Evolutionary conservation across 2,797 vertebrate genomes (phyloP).

Genomic region (Kryptopterus vitreolus): DNA sequence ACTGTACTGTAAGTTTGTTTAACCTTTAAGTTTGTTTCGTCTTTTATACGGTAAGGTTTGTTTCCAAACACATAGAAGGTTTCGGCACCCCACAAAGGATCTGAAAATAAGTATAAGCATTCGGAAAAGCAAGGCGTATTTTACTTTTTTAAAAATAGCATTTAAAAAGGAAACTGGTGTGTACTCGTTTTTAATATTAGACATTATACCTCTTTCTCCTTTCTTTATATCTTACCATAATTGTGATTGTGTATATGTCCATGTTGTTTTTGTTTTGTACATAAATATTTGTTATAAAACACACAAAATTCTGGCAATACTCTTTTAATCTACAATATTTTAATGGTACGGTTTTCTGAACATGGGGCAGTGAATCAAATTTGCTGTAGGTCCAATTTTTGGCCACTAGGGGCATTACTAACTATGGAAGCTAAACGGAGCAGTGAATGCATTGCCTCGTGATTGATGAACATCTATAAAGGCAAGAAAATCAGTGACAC

Average conservation of each 20-base stretch:
- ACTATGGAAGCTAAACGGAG: not conserved
- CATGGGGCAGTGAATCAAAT: not conserved
- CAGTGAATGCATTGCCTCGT: not conserved
- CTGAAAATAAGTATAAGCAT: not conserved
- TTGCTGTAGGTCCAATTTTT: not conserved
- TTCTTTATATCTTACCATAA: not conserved
- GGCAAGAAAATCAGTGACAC: not conserved
- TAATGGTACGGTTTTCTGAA: not conserved
- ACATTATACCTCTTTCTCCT: not conserved
- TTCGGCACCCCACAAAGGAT: not conserved
- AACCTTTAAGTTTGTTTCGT: no score
- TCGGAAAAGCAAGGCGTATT: not conserved
- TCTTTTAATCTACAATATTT: not conserved
- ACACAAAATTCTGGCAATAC: not conserved
- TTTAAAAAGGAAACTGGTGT: not conserved
- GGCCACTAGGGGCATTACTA: not conserved
- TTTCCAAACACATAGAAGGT: no score
- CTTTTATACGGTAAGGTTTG: no score
- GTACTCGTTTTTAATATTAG: not conserved
- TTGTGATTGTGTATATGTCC: not conserved
- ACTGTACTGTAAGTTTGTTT: not conserved
- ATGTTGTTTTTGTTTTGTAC: not conserved
- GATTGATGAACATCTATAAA: not conserved
- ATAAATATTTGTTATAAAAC: not conserved
- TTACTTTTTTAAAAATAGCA: not conserved